These are phyloP conservation scores for Byasa hedistus DNA, from an alignment of 2,888 invertebrate genomes.

Conservation along the genomic window DNA sequence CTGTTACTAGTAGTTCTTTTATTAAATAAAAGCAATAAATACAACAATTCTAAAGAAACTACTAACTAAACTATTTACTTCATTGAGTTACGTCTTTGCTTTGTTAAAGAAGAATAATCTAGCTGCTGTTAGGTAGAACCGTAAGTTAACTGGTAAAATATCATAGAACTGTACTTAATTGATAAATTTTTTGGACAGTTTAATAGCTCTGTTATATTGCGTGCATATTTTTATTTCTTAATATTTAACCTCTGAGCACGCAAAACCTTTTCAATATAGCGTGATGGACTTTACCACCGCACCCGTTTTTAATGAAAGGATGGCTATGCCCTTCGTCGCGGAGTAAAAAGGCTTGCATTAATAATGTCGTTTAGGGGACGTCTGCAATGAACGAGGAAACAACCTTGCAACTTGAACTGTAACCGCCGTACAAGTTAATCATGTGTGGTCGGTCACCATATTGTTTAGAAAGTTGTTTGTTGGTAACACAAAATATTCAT, in stretches of 20 bases:
- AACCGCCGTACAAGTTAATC: neutral
- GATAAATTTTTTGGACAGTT: neutral
- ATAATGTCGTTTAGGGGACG: slow-evolving; percentile 13
- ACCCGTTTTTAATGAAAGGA: slow-evolving; percentile 6
- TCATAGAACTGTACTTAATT: neutral
- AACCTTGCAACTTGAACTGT: slow-evolving; percentile 16
- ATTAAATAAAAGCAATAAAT: neutral
- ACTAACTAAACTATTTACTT: too few relatives aligned
- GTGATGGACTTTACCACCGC: neutral
- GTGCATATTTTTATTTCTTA: neutral
- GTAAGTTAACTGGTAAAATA: too few relatives aligned
- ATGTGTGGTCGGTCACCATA: neutral
- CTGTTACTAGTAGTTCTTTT: neutral
- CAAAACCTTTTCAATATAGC: neutral
- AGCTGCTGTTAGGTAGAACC: too few relatives aligned
- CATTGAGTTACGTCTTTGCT: too few relatives aligned
- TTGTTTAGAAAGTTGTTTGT: slow-evolving; percentile 14
- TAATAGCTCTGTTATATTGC: neutral
- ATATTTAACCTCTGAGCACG: neutral
- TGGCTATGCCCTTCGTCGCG: slow-evolving; percentile 3
- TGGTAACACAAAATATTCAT: neutral
- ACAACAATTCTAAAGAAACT: too few relatives aligned
- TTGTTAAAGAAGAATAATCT: too few relatives aligned
- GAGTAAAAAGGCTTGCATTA: slow-evolving; percentile 17
- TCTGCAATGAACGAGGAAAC: slow-evolving; percentile 20